These are phyloP conservation scores for Ips nitidus DNA, from an alignment of 1,140 invertebrate genomes.

Conservation along the genomic window DNA sequence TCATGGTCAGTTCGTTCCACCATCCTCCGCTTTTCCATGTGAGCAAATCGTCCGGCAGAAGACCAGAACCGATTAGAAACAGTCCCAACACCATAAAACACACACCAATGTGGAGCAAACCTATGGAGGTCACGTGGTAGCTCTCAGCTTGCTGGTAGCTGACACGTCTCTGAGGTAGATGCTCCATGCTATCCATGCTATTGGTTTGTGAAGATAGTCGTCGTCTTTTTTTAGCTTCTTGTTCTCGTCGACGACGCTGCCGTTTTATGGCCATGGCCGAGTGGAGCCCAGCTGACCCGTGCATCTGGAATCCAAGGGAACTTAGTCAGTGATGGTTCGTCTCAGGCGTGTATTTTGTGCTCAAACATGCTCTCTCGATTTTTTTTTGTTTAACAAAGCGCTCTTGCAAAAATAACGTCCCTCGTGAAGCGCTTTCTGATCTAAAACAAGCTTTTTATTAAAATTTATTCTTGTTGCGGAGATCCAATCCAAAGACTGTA, in stretches of 20 bases:
- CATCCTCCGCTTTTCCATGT: constrained; percentile 70
- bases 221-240: constrained; percentile 64
- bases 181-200: constrained; percentile 68
- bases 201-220: constrained; percentile 74
- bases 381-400: constrained; percentile 26
- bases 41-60: constrained; percentile 76
- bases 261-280: constrained; percentile 89
- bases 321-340: constrained; percentile 34
- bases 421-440: constrained; percentile 24
- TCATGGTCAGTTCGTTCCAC: constrained; percentile 81
- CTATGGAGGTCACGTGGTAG: constrained; percentile 78
- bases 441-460: constrained; percentile 32
- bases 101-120: constrained; percentile 86
- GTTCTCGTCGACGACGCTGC: constrained; percentile 79
- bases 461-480: neutral
- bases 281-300: constrained; percentile 75
- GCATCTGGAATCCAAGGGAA: constrained; percentile 51
- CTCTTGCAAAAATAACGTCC: constrained; percentile 44
- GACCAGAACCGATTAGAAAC: constrained; percentile 77
- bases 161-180: constrained; percentile 49
- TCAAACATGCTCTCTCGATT: constrained; percentile 39
- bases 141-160: constrained; percentile 50
- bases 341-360: constrained; percentile 27
- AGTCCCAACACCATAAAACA: constrained; percentile 82
- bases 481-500: too few relatives aligned